Conservation (phyloP, 2,888 invertebrate species). For the Dicyrtoma fusca region DNA sequence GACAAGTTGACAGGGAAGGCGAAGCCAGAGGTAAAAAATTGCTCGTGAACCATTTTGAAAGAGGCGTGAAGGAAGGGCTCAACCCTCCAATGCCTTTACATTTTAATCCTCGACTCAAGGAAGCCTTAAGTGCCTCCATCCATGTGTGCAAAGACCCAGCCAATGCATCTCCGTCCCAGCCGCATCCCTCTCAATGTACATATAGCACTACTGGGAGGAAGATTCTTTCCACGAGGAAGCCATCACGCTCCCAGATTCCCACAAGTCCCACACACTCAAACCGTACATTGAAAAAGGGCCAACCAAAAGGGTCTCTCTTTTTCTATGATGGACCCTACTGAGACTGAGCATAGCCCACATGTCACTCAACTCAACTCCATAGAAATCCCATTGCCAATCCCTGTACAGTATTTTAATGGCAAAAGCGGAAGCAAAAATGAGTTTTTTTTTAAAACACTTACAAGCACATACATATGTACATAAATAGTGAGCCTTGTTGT, state of each 20-base stretch:
- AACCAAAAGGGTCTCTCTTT: background rate
- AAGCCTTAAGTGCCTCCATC: slow-evolving; percentile 1
- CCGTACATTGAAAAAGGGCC: background rate
- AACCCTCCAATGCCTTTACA: slow-evolving; percentile 32
- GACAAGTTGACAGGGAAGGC: slow-evolving; percentile 34
- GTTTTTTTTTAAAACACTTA: too few species aligned
- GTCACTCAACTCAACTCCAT: background rate
- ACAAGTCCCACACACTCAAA: background rate
- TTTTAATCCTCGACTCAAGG: slow-evolving; percentile 1
- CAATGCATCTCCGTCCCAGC: background rate
- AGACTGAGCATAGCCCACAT: background rate
- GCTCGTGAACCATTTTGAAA: slow-evolving; percentile 41
- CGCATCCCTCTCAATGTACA: slow-evolving; percentile 1
- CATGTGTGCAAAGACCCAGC: background rate
- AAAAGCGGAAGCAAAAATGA: too few species aligned
- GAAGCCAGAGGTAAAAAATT: slow-evolving; percentile 25
- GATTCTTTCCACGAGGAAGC: background rate
- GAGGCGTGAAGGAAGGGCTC: slow-evolving; percentile 35
- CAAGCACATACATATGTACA: too few species aligned
- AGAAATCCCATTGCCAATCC: too few species aligned
- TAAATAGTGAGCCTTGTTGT: too few species aligned
- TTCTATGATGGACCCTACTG: background rate
- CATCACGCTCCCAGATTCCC: background rate
- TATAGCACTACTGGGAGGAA: background rate
- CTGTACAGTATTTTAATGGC: too few species aligned